These are phyloP conservation scores for Amblyopsis hoosieri DNA, from an alignment of 2,797 vertebrate genomes.

Conservation along the genomic window DNA sequence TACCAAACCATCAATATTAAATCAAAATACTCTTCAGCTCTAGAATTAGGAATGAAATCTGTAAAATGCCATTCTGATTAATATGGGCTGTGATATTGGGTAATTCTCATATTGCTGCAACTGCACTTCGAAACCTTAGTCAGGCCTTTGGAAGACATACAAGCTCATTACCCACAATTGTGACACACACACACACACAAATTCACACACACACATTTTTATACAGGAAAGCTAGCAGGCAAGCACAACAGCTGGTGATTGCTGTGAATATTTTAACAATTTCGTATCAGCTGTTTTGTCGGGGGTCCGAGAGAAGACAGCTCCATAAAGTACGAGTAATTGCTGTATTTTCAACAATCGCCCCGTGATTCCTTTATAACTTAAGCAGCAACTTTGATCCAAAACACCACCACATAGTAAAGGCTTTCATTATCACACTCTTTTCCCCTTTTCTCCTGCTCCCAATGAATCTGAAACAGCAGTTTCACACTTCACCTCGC, in stretches of 20 bases:
- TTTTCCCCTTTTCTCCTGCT: constrained; percentile 10
- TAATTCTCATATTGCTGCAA: constrained; percentile 60
- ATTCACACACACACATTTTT: neutral
- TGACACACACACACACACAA: constrained; percentile 2
- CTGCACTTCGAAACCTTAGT: constrained; percentile 55
- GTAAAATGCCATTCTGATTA: constrained; percentile 55
- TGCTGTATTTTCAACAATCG: constrained; percentile 10
- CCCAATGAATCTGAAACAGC: constrained; percentile 4
- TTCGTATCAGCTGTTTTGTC: constrained; percentile 43
- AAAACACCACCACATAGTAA: constrained; percentile 1
- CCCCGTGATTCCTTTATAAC: constrained; percentile 14
- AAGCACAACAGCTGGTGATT: constrained; percentile 1
- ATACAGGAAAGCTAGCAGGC: neutral
- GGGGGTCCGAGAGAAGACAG: constrained; percentile 20
- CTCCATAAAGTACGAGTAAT: constrained; percentile 27
- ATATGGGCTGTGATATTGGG: constrained; percentile 45
- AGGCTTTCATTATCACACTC: neutral
- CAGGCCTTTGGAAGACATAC: constrained; percentile 44
- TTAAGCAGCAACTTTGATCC: constrained; percentile 23
- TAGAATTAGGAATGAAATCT: constrained; percentile 20
- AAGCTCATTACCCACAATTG: constrained; percentile 56
- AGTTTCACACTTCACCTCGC: constrained; percentile 4
- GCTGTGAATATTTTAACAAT: constrained; percentile 23
- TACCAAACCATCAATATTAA: too few species aligned
- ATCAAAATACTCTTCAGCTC: too few species aligned